phyloP scores from a whole-genome alignment of 2,888 invertebrate genomes.

The Meloe dianella region DNA sequence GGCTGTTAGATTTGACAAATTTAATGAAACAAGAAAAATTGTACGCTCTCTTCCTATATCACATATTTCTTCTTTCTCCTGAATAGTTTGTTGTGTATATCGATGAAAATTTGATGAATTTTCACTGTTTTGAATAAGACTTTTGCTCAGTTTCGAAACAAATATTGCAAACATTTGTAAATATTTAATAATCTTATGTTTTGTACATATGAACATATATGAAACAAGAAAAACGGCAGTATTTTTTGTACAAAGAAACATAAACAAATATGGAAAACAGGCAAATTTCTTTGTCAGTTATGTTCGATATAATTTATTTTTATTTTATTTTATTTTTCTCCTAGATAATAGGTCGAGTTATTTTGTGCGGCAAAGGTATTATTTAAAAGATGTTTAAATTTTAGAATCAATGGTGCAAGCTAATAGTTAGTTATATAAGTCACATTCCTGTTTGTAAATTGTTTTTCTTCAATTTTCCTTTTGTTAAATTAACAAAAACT shows the following conservation, averaged over 20 bases:
- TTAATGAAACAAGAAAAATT: constrained; percentile 34
- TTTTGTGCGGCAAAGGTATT: constrained; percentile 39
- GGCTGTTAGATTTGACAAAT: constrained; percentile 50
- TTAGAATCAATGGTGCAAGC: constrained; percentile 58
- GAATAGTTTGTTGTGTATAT: constrained; percentile 21
- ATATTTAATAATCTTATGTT: constrained; percentile 27
- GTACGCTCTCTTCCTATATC: constrained; percentile 42
- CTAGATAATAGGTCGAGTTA: constrained; percentile 42
- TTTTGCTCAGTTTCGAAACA: constrained; percentile 38
- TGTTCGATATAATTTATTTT: constrained; percentile 27
- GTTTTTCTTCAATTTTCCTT: constrained; percentile 31
- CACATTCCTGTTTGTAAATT: constrained; percentile 53
- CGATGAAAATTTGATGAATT: constrained; percentile 25
- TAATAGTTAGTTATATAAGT: constrained; percentile 46
- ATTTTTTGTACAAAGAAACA: constrained; percentile 51
- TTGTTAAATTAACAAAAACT: constrained; percentile 18
- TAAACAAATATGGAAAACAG: background rate
- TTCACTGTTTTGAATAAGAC: constrained; percentile 41
- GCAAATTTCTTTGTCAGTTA: constrained; percentile 40
- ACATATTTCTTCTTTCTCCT: background rate
- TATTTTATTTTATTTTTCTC: constrained; percentile 6
- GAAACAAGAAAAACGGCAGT: constrained; percentile 40
- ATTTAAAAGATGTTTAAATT: constrained; percentile 40
- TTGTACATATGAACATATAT: constrained; percentile 31
- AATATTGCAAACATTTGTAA: constrained; percentile 33